phyloP scores from a whole-genome alignment of 2,797 vertebrate genomes.

The Pelochelys cantorii region DNA sequence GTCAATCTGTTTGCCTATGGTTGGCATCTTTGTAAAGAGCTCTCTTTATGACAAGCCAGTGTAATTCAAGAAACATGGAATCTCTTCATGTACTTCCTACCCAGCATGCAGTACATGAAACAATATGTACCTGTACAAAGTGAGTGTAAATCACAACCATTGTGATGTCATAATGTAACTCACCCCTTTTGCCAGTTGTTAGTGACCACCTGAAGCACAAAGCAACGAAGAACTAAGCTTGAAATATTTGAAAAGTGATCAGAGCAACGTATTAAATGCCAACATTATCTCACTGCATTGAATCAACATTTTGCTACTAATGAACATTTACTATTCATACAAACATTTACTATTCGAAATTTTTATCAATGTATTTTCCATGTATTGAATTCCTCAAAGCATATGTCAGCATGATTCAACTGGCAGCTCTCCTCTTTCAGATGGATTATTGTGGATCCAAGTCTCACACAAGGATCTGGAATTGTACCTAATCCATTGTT shows the following conservation, averaged over 20 bases:
- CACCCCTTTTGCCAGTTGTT: constrained; percentile 17
- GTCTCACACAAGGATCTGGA: neutral
- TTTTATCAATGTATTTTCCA: neutral
- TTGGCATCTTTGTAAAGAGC: neutral
- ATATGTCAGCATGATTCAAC: constrained; percentile 30
- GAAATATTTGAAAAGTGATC: constrained; percentile 20
- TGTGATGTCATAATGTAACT: neutral
- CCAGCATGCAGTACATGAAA: neutral
- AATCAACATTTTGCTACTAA: constrained; percentile 37
- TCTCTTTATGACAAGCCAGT: neutral
- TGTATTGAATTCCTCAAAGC: constrained; percentile 26
- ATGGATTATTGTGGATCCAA: rapidly evolving
- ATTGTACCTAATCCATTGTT: neutral
- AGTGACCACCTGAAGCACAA: constrained; percentile 55
- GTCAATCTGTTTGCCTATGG: neutral
- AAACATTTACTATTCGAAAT: constrained; percentile 6
- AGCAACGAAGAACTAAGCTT: constrained; percentile 15
- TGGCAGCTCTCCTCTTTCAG: neutral
- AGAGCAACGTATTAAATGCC: constrained; percentile 24
- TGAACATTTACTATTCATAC: constrained; percentile 39
- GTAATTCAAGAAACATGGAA: neutral
- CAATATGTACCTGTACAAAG: constrained; percentile 21
- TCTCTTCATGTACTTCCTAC: constrained; percentile 3
- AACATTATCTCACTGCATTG: neutral
- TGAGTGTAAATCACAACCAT: constrained; percentile 38